phyloP scores from a whole-genome alignment of 2,888 invertebrate genomes.

The Argyresthia albistria region DNA sequence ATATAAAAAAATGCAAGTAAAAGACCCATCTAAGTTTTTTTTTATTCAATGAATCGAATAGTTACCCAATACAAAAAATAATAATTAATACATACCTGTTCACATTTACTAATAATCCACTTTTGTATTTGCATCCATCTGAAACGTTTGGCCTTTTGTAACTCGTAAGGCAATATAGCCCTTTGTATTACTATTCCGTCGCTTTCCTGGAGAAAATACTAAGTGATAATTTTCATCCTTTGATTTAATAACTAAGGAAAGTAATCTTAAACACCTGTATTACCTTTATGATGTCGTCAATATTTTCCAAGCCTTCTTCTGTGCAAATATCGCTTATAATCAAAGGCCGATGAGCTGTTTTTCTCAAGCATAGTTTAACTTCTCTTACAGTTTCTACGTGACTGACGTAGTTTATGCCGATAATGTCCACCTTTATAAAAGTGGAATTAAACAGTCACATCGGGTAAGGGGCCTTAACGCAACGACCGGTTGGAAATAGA shows the following conservation, averaged over 20 bases:
- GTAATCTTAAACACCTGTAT: slow-evolving; percentile 1
- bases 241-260: too few relatives aligned
- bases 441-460: too few relatives aligned
- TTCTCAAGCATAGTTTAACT: slow-evolving; percentile 22
- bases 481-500: too few relatives aligned
- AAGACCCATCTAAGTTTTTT: too few relatives aligned
- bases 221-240: neutral
- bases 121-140: slow-evolving; percentile 9
- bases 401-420: slow-evolving; percentile 28
- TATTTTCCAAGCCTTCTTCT: slow-evolving; percentile 22
- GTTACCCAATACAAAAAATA: too few relatives aligned
- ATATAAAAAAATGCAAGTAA: too few relatives aligned
- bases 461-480: too few relatives aligned
- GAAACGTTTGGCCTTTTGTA: slow-evolving; percentile 20
- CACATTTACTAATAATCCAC: slow-evolving; percentile 40
- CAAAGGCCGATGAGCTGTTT: slow-evolving; percentile 20
- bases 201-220: slow-evolving; percentile 26
- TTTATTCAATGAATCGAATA: too few relatives aligned
- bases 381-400: slow-evolving; percentile 18
- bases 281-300: slow-evolving; percentile 31
- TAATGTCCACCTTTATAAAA: too few relatives aligned
- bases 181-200: slow-evolving; percentile 42
- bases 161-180: slow-evolving; percentile 40
- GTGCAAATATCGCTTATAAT: slow-evolving; percentile 27
- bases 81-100: slow-evolving; percentile 33